phyloP scores from a whole-genome alignment of 2,113 vertebrate species.

The Muntiacus reevesi region DNA sequence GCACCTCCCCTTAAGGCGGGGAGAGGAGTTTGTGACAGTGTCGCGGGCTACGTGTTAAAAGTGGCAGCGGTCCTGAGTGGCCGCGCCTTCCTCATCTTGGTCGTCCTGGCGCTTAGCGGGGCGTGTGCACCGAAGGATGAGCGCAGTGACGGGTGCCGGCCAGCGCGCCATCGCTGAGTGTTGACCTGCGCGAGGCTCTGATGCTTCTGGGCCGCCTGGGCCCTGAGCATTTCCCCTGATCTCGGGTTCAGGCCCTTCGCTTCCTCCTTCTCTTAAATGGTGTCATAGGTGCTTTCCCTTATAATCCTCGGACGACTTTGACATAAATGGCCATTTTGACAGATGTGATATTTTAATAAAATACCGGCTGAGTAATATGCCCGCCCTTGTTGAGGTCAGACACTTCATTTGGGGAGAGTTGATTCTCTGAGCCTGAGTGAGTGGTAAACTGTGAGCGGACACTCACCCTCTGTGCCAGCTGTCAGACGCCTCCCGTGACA shows the following conservation, averaged over 20 bases:
- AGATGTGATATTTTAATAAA: constrained; percentile 22
- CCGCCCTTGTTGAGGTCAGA: not conserved
- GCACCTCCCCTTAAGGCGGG: not conserved
- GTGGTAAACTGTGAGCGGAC: not conserved
- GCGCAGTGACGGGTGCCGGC: fast-evolving
- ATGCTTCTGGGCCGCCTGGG: not conserved
- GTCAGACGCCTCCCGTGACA: not conserved
- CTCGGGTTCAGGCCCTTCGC: not conserved
- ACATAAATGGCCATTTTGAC: constrained; percentile 2
- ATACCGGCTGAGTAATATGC: not conserved
- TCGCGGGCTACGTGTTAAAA: not conserved
- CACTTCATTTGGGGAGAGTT: not conserved
- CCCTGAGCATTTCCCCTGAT: not conserved
- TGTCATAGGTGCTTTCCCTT: not conserved
- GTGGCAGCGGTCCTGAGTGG: not conserved
- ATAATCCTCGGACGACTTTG: not conserved
- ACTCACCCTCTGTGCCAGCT: not conserved
- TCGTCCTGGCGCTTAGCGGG: not conserved
- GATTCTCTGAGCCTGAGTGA: not conserved
- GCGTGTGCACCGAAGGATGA: not conserved
- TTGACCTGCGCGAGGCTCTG: not conserved
- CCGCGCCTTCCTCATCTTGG: fast-evolving
- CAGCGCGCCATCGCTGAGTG: not conserved
- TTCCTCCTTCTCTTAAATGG: not conserved
- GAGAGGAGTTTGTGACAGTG: not conserved